These are phyloP conservation scores for Latheticus oryzae DNA, from an alignment of 2,888 invertebrate species.

Conservation along the genomic window DNA sequence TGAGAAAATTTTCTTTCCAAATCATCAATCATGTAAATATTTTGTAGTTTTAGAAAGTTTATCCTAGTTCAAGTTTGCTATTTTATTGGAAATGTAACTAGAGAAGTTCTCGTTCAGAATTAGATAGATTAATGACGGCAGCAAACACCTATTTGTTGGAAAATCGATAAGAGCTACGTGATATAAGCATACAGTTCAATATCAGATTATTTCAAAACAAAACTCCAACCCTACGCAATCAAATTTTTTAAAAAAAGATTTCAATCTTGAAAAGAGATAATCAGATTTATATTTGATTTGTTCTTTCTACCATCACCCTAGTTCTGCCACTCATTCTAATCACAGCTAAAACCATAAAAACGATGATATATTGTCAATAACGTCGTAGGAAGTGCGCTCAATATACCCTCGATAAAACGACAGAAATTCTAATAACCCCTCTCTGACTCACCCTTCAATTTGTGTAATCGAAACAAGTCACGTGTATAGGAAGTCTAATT, in stretches of 20 bases:
- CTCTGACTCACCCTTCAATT: constrained; percentile 33
- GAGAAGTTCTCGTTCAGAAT: constrained; percentile 13
- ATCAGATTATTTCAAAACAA: too few species aligned
- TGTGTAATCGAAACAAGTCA: constrained; percentile 35
- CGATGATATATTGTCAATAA: constrained; percentile 15
- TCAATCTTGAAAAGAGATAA: too few species aligned
- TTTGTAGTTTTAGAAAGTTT: too few species aligned
- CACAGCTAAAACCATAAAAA: constrained; percentile 23
- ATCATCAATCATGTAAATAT: too few species aligned
- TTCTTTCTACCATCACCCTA: constrained; percentile 1
- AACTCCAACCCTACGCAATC: too few species aligned
- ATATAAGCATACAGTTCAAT: too few species aligned
- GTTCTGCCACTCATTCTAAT: constrained; percentile 6
- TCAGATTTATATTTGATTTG: too few species aligned
- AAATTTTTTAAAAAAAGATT: too few species aligned
- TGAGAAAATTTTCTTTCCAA: too few species aligned
- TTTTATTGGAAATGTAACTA: constrained; percentile 23
- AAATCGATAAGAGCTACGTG: constrained; percentile 9
- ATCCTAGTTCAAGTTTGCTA: constrained; percentile 20
- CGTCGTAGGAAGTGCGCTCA: constrained; percentile 24
- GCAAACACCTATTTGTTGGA: constrained; percentile 6
- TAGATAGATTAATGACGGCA: constrained; percentile 31
- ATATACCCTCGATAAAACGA: constrained; percentile 10
- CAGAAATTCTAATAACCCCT: constrained; percentile 19
- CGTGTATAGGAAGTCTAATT: constrained; percentile 38